Evolutionary conservation across 2,888 invertebrate species (phyloP).

Genomic region (Drosophila suboccidentalis): DNA sequence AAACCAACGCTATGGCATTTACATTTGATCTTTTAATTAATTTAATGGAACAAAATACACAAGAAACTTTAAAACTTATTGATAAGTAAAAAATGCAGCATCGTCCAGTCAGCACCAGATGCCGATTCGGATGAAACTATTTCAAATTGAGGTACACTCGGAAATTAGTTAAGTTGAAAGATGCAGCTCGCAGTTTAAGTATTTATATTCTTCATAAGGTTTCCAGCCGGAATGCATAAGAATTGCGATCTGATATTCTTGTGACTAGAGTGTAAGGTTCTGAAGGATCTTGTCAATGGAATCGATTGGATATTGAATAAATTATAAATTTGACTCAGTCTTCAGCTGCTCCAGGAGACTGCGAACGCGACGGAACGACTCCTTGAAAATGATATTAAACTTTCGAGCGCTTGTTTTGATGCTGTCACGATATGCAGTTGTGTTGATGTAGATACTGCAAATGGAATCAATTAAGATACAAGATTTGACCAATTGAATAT

Average conservation of each 20-base stretch:
- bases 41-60: slow-evolving; percentile 8
- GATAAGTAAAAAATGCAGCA: slow-evolving; percentile 3
- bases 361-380: slow-evolving; percentile 82
- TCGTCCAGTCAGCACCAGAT: slow-evolving; percentile 10
- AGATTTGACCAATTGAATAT: neutral
- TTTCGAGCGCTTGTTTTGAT: slow-evolving; percentile 84
- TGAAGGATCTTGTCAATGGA: slow-evolving; percentile 6
- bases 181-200: neutral
- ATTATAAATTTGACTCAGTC: slow-evolving; percentile 78
- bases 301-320: neutral
- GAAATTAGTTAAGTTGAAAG: neutral
- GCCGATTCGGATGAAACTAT: neutral
- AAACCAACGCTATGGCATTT: neutral
- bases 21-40: slow-evolving; percentile 3
- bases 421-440: slow-evolving; percentile 84
- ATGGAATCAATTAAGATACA: slow-evolving; percentile 1
- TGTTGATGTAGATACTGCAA: slow-evolving; percentile 83
- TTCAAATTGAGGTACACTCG: slow-evolving; percentile 1
- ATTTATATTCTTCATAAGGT: neutral
- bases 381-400: slow-evolving; percentile 79
- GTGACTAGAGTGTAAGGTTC: slow-evolving; percentile 13
- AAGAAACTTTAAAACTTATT: slow-evolving; percentile 10
- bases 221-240: slow-evolving; percentile 8
- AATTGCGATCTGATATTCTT: neutral
- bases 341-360: slow-evolving; percentile 75